These are phyloP conservation scores for Danionella cerebrum DNA, from an alignment of 2,113 vertebrate species.

Conservation along the genomic window DNA sequence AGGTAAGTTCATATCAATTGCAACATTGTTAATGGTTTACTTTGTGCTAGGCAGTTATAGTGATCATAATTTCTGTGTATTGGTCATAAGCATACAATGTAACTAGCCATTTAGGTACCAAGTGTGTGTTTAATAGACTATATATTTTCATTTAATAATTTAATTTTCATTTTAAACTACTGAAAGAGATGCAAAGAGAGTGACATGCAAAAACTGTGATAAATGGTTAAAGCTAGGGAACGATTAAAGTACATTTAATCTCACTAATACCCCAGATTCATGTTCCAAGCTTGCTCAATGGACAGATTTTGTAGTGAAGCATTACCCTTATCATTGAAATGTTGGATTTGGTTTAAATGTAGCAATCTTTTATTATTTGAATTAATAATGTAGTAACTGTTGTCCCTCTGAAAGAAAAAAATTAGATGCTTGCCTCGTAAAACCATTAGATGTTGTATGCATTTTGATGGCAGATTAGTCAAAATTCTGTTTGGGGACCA, in stretches of 20 bases:
- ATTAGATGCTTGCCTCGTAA: neutral
- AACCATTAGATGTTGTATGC: neutral
- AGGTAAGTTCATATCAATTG: slow-evolving; percentile 5
- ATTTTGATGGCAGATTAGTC: neutral
- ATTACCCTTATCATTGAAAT: neutral
- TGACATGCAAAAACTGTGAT: too few species aligned
- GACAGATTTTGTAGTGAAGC: neutral
- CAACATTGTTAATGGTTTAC: neutral
- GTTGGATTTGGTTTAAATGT: neutral
- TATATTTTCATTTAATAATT: too few species aligned
- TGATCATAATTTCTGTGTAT: neutral
- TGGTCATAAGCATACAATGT: neutral
- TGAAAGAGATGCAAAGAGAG: neutral
- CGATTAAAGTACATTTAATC: slow-evolving; percentile 2
- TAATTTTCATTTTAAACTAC: neutral
- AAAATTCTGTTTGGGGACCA: neutral
- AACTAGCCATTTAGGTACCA: too few species aligned
- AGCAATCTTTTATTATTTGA: neutral
- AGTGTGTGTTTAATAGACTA: too few species aligned
- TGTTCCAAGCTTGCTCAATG: neutral
- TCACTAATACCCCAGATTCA: neutral
- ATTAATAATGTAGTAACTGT: neutral
- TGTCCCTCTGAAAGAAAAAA: neutral
- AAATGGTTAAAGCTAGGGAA: neutral
- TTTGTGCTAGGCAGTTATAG: neutral